These are phyloP conservation scores for Eubucco bourcierii DNA, from an alignment of 2,113 vertebrate species.

Conservation along the genomic window DNA sequence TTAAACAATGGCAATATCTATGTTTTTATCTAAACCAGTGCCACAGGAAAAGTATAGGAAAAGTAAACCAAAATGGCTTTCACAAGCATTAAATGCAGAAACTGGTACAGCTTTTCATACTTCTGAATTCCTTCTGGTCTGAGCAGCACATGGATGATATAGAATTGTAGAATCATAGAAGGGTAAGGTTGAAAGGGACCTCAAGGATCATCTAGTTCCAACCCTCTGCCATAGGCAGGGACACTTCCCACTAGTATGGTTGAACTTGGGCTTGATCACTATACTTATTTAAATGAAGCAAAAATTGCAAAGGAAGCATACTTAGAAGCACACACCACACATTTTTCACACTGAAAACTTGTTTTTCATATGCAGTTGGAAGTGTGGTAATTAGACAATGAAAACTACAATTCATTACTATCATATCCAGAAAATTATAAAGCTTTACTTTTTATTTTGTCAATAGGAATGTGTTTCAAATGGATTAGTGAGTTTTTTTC, in stretches of 20 bases:
- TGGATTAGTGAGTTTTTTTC: not conserved
- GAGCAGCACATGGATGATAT: not conserved
- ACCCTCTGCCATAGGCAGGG: no score
- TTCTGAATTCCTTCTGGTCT: not conserved
- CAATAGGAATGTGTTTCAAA: not conserved
- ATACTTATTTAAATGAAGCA: not conserved
- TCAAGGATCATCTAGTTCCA: no score
- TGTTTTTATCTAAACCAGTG: not conserved
- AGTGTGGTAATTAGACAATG: not conserved
- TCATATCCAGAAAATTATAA: not conserved
- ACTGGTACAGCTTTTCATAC: not conserved
- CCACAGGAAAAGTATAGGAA: not conserved
- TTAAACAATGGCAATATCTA: not conserved
- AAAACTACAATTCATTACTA: not conserved
- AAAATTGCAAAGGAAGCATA: not conserved
- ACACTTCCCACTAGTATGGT: no score
- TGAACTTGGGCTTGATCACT: not conserved
- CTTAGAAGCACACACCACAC: not conserved
- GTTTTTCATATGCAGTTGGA: not conserved
- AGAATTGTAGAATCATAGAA: no score
- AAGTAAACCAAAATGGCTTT: not conserved
- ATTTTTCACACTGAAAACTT: not conserved
- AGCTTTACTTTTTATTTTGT: not conserved
- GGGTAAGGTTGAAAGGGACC: no score
- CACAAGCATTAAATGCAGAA: not conserved